These are phyloP conservation scores for Stigmatopora argus DNA, from an alignment of 2,113 vertebrate genomes.

Conservation along the genomic window DNA sequence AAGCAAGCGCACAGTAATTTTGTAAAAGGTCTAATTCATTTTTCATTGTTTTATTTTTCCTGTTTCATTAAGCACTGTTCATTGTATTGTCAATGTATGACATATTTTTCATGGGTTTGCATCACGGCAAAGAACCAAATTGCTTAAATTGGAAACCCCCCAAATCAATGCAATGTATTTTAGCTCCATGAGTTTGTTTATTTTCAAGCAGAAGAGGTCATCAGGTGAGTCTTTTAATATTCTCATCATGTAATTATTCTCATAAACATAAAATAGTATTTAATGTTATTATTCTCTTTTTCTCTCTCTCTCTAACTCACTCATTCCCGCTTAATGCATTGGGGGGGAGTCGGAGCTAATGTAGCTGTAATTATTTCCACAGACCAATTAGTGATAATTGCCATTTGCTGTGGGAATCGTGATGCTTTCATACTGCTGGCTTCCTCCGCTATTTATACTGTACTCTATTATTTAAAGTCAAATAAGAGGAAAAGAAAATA, in stretches of 20 bases:
- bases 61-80: too few relatives aligned
- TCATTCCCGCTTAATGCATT: conserved; percentile 63
- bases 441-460: conserved; percentile 20
- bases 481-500: not conserved
- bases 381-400: conserved; percentile 60
- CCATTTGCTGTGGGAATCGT: conserved; percentile 45
- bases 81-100: too few relatives aligned
- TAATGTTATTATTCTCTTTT: conserved; percentile 43
- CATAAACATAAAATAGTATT: conserved; percentile 45
- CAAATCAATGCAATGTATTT: conserved; percentile 63
- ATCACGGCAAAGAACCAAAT: conserved; percentile 11
- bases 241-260: conserved; percentile 46
- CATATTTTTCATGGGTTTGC: too few relatives aligned
- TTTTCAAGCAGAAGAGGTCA: conserved; percentile 62
- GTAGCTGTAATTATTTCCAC: conserved; percentile 49
- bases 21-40: too few relatives aligned
- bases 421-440: conserved; percentile 33
- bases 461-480: conserved; percentile 24
- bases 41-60: too few relatives aligned
- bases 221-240: conserved; percentile 69
- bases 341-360: conserved; percentile 35
- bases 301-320: conserved; percentile 53
- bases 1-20: too few relatives aligned
- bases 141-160: conserved; percentile 7
- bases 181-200: conserved; percentile 50